Base-by-base conservation (phyloP, 2,113 vertebrate species). In the Platichthys stellatus region DNA sequence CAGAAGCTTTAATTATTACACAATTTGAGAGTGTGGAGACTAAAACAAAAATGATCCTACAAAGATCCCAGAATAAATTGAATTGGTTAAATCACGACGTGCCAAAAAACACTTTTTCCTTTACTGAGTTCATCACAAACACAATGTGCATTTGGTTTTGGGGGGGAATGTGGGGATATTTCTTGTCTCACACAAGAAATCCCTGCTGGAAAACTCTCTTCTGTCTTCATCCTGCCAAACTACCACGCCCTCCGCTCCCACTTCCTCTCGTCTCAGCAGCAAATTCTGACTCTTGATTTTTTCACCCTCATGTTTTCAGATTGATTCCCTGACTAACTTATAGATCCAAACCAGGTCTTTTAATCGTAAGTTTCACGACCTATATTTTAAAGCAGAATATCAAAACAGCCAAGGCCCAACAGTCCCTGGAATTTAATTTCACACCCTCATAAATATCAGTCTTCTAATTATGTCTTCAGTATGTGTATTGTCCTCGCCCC, bases 141-240 rank as follows among this genome's bases (percentile, higher is more conserved):
- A 43, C 40, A 10, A 43, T 43, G 40, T 12, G 40, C 40, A 12
- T 43, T 43, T 31, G 28, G 28, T 31, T 31, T 31, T 31, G 28
- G 28, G 28, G 28, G 28, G 2, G 5, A 0, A 31, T 31, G 28
- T 31, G 28, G n/a, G n/a, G n/a, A n/a, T n/a, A n/a, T n/a, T n/a
- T n/a, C n/a, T 54, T 7, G 63, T 57, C 61, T 38, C 26, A 12
- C 28, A 0, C 18, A 7, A 15, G 51, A 72, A 74, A 72, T 72
- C 71, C 71, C 78, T 4, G 23, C 72, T 31, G 53, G 58, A 62
- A 62, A 69, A 69, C 35, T 47, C 47, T 38, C 53, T 5, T 31
- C 78, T 45, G 65, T 72, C 58, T 74, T 86, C 21, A 76, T 65
- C 26, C 57, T 10, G 53, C n/a, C 59, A n/a, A 61, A 72, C 59